A percentile compares a stretch with the other conserved stretches of the same genome.
Conservation (phyloP, 2,797 vertebrate species). For the Clamator glandarius region DNA sequence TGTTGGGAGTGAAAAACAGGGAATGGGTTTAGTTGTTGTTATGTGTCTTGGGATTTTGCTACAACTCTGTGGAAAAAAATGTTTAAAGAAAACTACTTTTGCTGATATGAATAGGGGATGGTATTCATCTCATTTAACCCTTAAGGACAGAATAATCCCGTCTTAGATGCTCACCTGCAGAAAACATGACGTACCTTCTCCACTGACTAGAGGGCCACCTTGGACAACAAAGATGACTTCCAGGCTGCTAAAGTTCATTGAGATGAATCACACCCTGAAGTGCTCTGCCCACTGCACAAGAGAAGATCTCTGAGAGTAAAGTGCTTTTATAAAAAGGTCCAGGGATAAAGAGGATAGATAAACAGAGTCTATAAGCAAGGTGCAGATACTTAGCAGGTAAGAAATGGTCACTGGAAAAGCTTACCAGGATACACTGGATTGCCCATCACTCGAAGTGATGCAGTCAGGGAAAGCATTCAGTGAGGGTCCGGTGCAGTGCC, state of each 20-base stretch:
- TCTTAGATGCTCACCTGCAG: neutral
- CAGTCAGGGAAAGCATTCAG: fast-evolving
- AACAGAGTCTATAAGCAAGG: neutral
- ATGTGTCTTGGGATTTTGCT: neutral
- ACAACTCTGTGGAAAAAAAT: neutral
- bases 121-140: neutral
- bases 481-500: neutral
- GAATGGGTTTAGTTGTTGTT: neutral
- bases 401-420: neutral
- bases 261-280: neutral
- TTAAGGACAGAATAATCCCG: neutral
- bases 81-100: neutral
- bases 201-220: too few relatives aligned
- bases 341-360: neutral
- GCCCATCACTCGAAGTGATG: neutral
- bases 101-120: neutral
- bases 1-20: neutral
- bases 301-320: neutral
- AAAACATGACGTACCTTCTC: neutral
- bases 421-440: neutral
- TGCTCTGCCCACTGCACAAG: neutral
- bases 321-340: neutral
- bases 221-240: neutral
- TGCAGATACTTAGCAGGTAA: neutral
- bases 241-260: neutral